Conservation (phyloP, 2,888 invertebrate genomes). For the Eutolmus rufibarbis region DNA sequence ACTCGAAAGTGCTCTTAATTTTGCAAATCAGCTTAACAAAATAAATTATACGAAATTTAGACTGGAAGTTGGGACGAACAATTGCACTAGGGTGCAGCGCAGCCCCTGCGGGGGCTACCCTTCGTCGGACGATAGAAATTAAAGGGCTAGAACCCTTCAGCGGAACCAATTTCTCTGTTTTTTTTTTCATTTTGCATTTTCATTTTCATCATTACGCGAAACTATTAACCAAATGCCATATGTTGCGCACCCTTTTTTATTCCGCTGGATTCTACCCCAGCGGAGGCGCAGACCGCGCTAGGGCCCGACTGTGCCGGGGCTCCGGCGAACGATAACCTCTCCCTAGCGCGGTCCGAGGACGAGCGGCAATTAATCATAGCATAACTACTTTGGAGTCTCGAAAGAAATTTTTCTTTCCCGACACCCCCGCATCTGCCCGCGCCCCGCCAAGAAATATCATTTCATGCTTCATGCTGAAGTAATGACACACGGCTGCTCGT, state of each 20-base stretch:
- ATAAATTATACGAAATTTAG: slow-evolving; percentile 10
- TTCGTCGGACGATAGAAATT: neutral
- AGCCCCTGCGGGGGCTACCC: neutral
- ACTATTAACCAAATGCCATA: slow-evolving; percentile 29
- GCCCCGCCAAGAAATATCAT: slow-evolving; percentile 42
- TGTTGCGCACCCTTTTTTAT: slow-evolving; percentile 35
- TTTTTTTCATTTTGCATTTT: neutral
- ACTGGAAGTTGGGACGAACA: neutral
- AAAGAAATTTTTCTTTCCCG: slow-evolving; percentile 24
- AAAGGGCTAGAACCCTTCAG: slow-evolving; percentile 14
- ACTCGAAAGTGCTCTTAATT: slow-evolving; percentile 7
- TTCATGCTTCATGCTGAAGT: slow-evolving; percentile 45
- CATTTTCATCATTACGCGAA: slow-evolving; percentile 29
- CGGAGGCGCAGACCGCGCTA: neutral
- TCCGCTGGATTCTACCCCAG: neutral
- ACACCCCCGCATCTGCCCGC: neutral
- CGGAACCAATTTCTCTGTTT: slow-evolving; percentile 5
- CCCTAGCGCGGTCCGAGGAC: neutral
- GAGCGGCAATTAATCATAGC: slow-evolving; percentile 46
- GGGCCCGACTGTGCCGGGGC: neutral
- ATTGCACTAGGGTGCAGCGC: neutral
- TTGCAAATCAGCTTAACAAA: slow-evolving; percentile 4
- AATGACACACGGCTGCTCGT: slow-evolving; percentile 45
- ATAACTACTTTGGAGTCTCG: slow-evolving; percentile 43
- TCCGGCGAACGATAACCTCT: neutral